These are phyloP conservation scores for Austrolebias charrua DNA, from an alignment of 2,797 vertebrate genomes.

Conservation along the genomic window DNA sequence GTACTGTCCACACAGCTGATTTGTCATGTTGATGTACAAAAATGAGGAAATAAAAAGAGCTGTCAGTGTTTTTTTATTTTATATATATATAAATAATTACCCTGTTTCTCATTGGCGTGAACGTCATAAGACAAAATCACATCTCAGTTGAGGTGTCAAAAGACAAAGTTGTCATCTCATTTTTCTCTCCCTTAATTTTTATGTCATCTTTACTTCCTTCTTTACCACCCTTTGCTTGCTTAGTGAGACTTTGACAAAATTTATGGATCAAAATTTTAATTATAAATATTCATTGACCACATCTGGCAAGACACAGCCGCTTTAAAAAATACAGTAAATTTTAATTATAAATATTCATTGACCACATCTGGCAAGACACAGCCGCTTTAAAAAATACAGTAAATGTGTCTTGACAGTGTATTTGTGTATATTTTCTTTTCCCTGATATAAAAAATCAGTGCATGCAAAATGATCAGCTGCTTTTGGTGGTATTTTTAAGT, in stretches of 20 bases:
- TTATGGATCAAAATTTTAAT: conserved; percentile 71
- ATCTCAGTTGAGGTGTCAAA: conserved; percentile 27
- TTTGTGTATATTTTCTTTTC: conserved; percentile 68
- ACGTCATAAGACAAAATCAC: conserved; percentile 55
- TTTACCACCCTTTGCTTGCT: conserved; percentile 46
- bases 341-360: conserved; percentile 68
- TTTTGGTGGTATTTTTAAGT: conserved; percentile 73
- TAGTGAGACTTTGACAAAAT: conserved; percentile 67
- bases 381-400: conserved; percentile 63
- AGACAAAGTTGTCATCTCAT: conserved; percentile 39
- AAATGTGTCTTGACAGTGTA: conserved; percentile 54
- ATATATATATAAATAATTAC: conserved; percentile 64
- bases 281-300: conserved; percentile 66
- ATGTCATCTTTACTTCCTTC: conserved; percentile 59
- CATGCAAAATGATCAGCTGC: conserved; percentile 82
- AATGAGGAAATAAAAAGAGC: conserved; percentile 46
- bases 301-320: conserved; percentile 59
- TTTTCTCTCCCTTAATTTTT: conserved; percentile 44
- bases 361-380: conserved; percentile 52
- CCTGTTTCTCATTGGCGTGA: conserved; percentile 76
- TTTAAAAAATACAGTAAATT: conserved; percentile 62
- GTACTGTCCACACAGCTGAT: conserved; percentile 41
- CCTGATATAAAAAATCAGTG: conserved; percentile 70
- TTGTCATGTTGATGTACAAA: conserved; percentile 50
- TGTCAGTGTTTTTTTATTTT: conserved; percentile 34